A percentile compares a stretch with the other conserved stretches of the same genome.
Conservation (phyloP, 2,888 invertebrate species). For the Hedychridium roseum region DNA sequence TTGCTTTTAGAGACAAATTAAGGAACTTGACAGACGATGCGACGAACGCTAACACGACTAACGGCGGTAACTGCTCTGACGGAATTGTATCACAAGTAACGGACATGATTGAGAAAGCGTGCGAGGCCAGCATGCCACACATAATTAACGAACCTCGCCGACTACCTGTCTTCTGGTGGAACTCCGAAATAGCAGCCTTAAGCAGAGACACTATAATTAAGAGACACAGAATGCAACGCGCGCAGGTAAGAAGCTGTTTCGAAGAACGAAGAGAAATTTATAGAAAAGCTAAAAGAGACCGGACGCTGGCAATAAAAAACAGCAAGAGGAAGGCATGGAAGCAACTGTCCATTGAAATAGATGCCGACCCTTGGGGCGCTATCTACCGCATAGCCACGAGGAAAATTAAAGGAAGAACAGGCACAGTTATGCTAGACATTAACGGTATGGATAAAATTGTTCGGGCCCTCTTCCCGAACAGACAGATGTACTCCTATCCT, state of each 20-base stretch:
- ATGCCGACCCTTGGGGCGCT: slow-evolving; percentile 34
- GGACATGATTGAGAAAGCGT: slow-evolving; percentile 13
- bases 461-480: slow-evolving; percentile 18
- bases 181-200: slow-evolving; percentile 9
- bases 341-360: slow-evolving; percentile 27
- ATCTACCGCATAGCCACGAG: slow-evolving; percentile 33
- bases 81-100: slow-evolving; percentile 5
- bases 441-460: slow-evolving; percentile 26
- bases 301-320: slow-evolving; percentile 10
- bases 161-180: slow-evolving; percentile 19
- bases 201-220: too few species aligned
- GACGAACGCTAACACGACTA: too few species aligned
- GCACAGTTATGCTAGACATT: slow-evolving; percentile 19
- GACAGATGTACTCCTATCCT: slow-evolving; percentile 4
- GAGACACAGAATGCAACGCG: slow-evolving; percentile 6
- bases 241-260: not conserved
- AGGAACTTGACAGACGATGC: not conserved
- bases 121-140: slow-evolving; percentile 26
- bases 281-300: not conserved
- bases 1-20: not conserved
- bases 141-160: slow-evolving; percentile 8
- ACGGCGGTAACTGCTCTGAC: not conserved
- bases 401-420: slow-evolving; percentile 9
- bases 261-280: slow-evolving; percentile 7
- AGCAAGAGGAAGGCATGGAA: slow-evolving; percentile 26